Evolutionary conservation across 1,140 invertebrate species (phyloP).

Genomic region (Leguminivora glycinivorella): DNA sequence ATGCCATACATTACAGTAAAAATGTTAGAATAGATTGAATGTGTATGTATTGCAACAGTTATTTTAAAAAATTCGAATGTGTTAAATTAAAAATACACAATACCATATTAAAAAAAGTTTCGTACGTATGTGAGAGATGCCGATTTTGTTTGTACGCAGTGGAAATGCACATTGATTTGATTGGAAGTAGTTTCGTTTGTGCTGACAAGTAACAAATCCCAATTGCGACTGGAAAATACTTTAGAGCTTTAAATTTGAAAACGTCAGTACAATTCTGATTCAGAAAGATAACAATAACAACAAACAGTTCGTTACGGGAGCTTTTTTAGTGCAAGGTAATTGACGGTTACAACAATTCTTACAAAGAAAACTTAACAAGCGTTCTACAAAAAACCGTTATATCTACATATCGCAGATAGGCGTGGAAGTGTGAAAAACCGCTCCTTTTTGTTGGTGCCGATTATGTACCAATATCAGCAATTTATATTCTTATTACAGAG

Average conservation of each 20-base stretch:
- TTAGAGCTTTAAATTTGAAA: not conserved
- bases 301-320: not conserved
- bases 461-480: not conserved
- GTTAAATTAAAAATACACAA: too few species aligned
- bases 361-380: constrained; percentile 25
- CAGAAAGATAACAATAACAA: not conserved
- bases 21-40: not conserved
- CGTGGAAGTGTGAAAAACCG: constrained; percentile 21
- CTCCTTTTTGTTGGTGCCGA: constrained; percentile 18
- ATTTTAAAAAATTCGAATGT: not conserved
- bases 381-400: constrained; percentile 26
- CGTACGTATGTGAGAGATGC: too few species aligned
- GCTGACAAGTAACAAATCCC: too few species aligned
- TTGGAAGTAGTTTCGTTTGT: too few species aligned
- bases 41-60: not conserved
- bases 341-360: not conserved
- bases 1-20: not conserved
- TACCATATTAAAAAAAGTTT: too few species aligned
- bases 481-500: constrained; percentile 2
- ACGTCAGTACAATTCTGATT: not conserved
- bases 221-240: not conserved
- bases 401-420: constrained; percentile 20
- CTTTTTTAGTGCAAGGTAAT: constrained; percentile 1
- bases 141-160: too few species aligned
- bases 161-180: too few species aligned